Conservation (phyloP, 2,888 invertebrate species). For the Macrosiphum euphorbiae region DNA sequence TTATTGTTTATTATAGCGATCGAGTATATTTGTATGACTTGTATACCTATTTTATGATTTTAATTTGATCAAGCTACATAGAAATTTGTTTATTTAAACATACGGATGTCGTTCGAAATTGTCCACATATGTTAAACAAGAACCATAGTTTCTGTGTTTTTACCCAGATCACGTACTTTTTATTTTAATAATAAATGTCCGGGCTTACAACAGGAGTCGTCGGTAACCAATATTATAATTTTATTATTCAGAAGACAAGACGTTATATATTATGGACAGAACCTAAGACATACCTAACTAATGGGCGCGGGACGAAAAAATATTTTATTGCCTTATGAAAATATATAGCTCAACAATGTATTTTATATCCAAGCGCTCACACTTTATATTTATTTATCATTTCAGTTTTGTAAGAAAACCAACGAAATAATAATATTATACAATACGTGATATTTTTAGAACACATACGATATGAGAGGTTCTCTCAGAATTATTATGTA, state of each 20-base stretch:
- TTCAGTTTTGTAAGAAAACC: background rate
- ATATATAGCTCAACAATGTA: too few relatives aligned
- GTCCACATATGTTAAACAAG: background rate
- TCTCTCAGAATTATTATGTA: background rate
- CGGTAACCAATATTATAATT: background rate
- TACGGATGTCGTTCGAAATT: background rate
- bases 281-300: background rate
- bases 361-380: too few relatives aligned
- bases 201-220: background rate
- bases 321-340: background rate
- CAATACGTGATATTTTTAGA: background rate
- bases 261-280: background rate
- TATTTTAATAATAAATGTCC: constrained; percentile 3
- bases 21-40: background rate
- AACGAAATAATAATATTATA: background rate
- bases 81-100: background rate
- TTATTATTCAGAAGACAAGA: background rate
- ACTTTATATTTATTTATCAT: too few relatives aligned
- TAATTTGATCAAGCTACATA: background rate
- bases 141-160: background rate
- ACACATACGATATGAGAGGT: background rate
- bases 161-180: background rate
- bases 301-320: background rate
- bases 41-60: background rate
- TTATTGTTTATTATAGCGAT: background rate